These are phyloP conservation scores for Sphenopsis melanotis DNA, from an alignment of 2,797 vertebrate genomes.

Conservation along the genomic window DNA sequence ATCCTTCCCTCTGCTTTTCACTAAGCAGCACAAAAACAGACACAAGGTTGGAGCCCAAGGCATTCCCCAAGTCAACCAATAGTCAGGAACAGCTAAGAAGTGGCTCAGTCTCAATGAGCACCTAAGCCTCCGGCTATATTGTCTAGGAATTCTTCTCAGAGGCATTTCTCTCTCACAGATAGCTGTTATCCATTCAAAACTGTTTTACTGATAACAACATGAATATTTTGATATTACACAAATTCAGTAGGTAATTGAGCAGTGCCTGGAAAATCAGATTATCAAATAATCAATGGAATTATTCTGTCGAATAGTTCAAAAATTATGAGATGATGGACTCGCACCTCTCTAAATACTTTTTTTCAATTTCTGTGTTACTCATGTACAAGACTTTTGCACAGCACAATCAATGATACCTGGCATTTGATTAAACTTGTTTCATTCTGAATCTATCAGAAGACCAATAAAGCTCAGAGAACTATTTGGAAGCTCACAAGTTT, in stretches of 20 bases:
- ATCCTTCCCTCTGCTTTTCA: neutral
- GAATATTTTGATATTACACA: neutral
- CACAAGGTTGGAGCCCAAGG: neutral
- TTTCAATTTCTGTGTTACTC: neutral
- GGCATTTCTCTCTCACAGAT: neutral
- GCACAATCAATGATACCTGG: neutral
- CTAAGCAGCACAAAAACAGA: neutral
- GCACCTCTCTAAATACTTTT: neutral
- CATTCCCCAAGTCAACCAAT: neutral
- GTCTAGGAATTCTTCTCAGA: neutral
- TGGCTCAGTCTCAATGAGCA: neutral
- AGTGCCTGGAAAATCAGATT: neutral
- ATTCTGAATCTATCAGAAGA: neutral
- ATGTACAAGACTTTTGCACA: neutral
- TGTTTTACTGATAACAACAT: neutral
- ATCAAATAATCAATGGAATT: neutral
- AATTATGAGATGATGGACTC: neutral
- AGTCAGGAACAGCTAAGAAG: neutral
- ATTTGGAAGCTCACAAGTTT: neutral
- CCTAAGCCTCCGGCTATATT: neutral
- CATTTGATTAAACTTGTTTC: neutral
- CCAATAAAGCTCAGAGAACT: neutral
- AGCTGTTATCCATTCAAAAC: neutral
- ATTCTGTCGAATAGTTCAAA: neutral
- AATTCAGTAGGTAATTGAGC: neutral